Conservation (phyloP, 2,113 vertebrate species). For the rat (Rattus norvegicus) region DNA sequence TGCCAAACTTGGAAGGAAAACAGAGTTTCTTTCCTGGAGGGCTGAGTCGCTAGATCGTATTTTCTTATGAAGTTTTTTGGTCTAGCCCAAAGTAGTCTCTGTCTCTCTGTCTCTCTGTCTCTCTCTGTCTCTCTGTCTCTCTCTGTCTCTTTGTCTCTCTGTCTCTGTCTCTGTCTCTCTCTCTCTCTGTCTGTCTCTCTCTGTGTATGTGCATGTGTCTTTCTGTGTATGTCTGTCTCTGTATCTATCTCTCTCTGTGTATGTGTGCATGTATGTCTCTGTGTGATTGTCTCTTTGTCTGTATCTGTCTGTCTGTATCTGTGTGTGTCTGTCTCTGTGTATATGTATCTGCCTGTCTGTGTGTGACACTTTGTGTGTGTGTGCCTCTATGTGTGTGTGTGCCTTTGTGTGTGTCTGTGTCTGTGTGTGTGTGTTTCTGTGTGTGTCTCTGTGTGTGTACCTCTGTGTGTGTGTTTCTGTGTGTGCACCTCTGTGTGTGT, state of each 20-base stretch:
- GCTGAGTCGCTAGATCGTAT: constrained; percentile 17
- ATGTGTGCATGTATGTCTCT: background rate
- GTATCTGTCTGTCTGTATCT: constrained; percentile 40
- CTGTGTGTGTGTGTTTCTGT: background rate
- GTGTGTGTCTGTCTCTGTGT: constrained; percentile 32
- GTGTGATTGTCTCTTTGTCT: too few species aligned
- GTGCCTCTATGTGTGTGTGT: background rate
- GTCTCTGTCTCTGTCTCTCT: background rate
- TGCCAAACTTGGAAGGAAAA: constrained; percentile 81
- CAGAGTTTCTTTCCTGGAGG: constrained; percentile 74
- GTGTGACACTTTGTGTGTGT: background rate
- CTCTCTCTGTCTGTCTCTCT: background rate
- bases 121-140: background rate
- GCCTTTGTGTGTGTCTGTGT: background rate
- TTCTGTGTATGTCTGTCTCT: background rate
- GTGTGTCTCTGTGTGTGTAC: background rate
- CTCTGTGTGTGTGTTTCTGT: background rate
- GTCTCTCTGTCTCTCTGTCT: background rate
- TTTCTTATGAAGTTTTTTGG: constrained; percentile 15
- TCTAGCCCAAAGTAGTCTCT: background rate
- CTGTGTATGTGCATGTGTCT: too few species aligned
- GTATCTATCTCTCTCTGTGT: background rate
- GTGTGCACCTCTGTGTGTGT: background rate
- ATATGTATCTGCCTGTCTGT: background rate
- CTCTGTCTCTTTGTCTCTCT: background rate